Conservation (phyloP, 2,113 vertebrate species). For the Paradisaea rubra region DNA sequence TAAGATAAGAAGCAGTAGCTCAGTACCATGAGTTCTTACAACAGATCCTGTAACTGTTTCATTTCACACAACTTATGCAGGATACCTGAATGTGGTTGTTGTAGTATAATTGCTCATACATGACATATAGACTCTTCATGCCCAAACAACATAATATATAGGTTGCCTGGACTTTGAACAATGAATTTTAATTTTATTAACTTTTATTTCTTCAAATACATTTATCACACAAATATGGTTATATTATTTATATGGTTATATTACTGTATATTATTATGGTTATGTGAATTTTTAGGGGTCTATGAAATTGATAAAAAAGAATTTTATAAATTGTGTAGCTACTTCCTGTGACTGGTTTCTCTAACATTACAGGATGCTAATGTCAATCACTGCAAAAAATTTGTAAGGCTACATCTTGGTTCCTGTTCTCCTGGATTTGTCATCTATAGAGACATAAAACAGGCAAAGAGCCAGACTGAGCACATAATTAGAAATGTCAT, state of each 20-base stretch:
- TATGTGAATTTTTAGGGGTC: background rate
- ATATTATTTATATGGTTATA: background rate
- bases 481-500: background rate
- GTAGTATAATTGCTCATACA: background rate
- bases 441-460: background rate
- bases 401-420: background rate
- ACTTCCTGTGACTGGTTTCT: background rate
- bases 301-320: background rate
- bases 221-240: background rate
- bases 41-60: background rate
- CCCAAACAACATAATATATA: background rate
- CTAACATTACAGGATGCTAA: background rate
- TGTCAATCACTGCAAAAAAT: background rate
- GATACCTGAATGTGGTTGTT: background rate
- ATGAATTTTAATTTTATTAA: background rate
- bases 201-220: background rate
- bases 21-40: background rate
- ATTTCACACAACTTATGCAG: background rate
- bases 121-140: background rate
- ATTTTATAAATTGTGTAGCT: background rate
- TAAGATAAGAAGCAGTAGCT: background rate
- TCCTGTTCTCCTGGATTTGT: background rate
- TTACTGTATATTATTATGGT: too few relatives aligned
- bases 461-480: background rate
- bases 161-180: background rate